phyloP scores from a whole-genome alignment of 2,113 vertebrate species.

The Macquaria ambigua region DNA sequence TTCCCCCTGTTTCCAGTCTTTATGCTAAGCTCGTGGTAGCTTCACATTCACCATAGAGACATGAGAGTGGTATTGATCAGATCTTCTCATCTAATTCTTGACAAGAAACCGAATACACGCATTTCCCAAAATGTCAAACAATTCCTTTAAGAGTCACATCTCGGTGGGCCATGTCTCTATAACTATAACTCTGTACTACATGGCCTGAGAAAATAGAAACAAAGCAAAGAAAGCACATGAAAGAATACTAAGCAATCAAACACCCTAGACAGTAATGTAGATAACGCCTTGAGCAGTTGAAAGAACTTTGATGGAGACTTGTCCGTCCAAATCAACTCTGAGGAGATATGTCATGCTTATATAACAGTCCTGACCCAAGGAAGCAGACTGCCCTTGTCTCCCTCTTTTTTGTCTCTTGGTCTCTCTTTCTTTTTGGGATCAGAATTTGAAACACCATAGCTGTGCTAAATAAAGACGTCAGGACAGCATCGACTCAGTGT shows the following conservation, averaged over 20 bases:
- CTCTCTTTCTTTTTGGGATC: neutral
- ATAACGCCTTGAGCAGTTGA: neutral
- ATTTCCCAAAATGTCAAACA: neutral
- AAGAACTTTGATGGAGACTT: slow-evolving; percentile 25
- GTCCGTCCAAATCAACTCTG: slow-evolving; percentile 23
- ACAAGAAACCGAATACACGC: neutral
- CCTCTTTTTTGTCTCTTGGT: neutral
- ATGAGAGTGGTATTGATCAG: no score
- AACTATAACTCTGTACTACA: neutral
- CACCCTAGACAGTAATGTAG: neutral
- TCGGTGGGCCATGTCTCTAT: neutral
- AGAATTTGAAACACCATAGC: slow-evolving; percentile 14
- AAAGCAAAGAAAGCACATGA: neutral
- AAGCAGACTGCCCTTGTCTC: slow-evolving; percentile 30
- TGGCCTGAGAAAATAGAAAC: neutral
- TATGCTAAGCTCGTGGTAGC: neutral
- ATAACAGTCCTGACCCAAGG: slow-evolving; percentile 32
- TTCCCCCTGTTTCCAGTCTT: neutral
- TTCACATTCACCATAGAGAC: neutral
- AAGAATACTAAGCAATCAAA: neutral
- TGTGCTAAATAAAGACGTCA: slow-evolving; percentile 5
- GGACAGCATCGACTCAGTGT: neutral
- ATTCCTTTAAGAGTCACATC: neutral
- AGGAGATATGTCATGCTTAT: slow-evolving; percentile 35
- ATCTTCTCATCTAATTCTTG: neutral